Conservation (phyloP, 2,888 invertebrate genomes). For the Eilema depressum region DNA sequence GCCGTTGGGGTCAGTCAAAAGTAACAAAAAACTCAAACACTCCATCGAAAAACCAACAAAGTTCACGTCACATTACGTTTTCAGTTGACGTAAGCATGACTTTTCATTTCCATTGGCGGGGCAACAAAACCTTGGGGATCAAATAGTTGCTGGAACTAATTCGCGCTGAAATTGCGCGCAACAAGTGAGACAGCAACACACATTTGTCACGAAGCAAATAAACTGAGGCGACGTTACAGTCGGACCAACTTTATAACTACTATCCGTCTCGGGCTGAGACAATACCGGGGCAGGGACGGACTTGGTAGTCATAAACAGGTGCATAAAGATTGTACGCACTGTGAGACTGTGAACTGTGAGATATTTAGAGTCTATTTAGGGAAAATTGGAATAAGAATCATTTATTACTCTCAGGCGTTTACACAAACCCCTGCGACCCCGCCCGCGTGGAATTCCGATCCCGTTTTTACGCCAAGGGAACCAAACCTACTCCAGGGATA, state of each 20-base stretch:
- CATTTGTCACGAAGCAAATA: constrained; percentile 52
- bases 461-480: no score
- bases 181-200: constrained; percentile 49
- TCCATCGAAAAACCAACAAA: not conserved
- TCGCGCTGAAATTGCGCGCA: constrained; percentile 30
- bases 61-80: not conserved
- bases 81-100: not conserved
- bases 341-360: no score
- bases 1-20: no score
- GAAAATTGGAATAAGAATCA: no score
- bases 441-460: no score
- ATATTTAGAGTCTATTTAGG: not conserved
- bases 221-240: constrained; percentile 45
- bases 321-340: not conserved
- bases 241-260: constrained; percentile 53
- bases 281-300: constrained; percentile 38
- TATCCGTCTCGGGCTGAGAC: constrained; percentile 49
- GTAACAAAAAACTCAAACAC: no score
- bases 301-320: not conserved
- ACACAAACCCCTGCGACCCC: no score
- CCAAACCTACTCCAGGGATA: no score
- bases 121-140: constrained; percentile 12
- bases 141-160: constrained; percentile 37
- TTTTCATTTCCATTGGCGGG: constrained; percentile 14
- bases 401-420: no score